A percentile compares a stretch with the other conserved stretches of the same genome.
phyloP scores from a whole-genome alignment of 2,113 vertebrate genomes.

The Podocnemis expansa region DNA sequence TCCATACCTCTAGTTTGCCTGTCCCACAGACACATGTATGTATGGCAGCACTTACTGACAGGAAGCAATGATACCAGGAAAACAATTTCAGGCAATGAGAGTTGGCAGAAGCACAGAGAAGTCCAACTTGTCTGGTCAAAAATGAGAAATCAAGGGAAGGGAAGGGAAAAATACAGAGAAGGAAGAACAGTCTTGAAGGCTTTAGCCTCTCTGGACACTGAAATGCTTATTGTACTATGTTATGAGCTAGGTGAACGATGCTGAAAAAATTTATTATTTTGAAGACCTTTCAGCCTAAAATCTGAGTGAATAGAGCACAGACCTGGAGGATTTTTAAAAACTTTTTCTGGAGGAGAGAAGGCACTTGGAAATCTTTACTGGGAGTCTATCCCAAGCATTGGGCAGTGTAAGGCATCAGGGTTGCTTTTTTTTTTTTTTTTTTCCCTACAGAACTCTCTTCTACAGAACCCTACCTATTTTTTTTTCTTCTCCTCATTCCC shows the following conservation, averaged over 20 bases:
- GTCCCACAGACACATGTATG: neutral
- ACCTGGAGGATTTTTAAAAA: neutral
- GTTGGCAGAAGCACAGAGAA: neutral
- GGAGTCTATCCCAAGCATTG: neutral
- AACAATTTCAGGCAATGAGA: neutral
- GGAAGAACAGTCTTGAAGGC: neutral
- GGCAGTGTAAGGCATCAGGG: neutral
- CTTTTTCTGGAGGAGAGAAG: neutral
- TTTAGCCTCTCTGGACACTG: too few relatives aligned
- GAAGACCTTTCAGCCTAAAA: neutral
- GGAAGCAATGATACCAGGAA: conserved; percentile 31
- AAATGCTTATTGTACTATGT: neutral
- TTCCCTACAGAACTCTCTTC: too few relatives aligned
- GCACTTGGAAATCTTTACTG: conserved; percentile 3
- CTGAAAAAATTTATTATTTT: neutral
- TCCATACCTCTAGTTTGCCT: neutral
- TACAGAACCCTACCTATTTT: too few relatives aligned
- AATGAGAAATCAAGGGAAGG: neutral
- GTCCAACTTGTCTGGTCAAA: neutral
- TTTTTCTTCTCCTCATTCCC: neutral
- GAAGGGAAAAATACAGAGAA: neutral
- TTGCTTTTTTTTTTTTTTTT: neutral
- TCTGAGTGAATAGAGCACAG: neutral
- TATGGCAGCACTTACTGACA: neutral
- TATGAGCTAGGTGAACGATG: neutral